phyloP scores from a whole-genome alignment of 2,888 invertebrate genomes.

The Amorpha juglandis region DNA sequence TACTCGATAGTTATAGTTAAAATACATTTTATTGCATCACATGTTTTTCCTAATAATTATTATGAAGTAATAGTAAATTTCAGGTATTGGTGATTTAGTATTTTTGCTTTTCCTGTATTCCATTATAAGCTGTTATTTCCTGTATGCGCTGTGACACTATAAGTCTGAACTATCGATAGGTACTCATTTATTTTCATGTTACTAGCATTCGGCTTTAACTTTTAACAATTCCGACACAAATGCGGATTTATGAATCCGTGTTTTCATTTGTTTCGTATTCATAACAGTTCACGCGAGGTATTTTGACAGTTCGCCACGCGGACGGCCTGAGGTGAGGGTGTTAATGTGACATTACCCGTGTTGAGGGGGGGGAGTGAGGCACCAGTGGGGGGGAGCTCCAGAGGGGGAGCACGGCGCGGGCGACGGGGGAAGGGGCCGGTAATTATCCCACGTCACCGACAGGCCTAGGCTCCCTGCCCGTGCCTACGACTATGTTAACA shows the following conservation, averaged over 20 bases:
- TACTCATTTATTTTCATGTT: background rate
- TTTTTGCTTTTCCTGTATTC: too few species aligned
- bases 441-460: constrained; percentile 82
- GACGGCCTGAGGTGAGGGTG: constrained; percentile 66
- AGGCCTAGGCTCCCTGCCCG: constrained; percentile 76
- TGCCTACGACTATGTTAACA: constrained; percentile 63
- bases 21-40: too few species aligned
- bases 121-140: too few species aligned
- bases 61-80: too few species aligned
- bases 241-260: constrained; percentile 16
- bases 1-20: too few species aligned
- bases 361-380: constrained; percentile 38
- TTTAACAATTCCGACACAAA: constrained; percentile 29
- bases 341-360: constrained; percentile 79
- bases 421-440: constrained; percentile 58
- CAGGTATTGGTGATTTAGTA: too few species aligned
- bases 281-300: constrained; percentile 66
- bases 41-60: too few species aligned
- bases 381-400: too few species aligned
- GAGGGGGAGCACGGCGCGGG: constrained; percentile 41
- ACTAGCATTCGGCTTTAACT: constrained; percentile 4
- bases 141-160: too few species aligned
- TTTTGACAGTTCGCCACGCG: constrained; percentile 76
- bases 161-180: too few species aligned
- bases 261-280: constrained; percentile 67